Evolutionary conservation across 2,888 invertebrate genomes (phyloP), one percentile per base, ranked within the genome.

Genomic region (Sinohyriopsis cumingii): DNA sequence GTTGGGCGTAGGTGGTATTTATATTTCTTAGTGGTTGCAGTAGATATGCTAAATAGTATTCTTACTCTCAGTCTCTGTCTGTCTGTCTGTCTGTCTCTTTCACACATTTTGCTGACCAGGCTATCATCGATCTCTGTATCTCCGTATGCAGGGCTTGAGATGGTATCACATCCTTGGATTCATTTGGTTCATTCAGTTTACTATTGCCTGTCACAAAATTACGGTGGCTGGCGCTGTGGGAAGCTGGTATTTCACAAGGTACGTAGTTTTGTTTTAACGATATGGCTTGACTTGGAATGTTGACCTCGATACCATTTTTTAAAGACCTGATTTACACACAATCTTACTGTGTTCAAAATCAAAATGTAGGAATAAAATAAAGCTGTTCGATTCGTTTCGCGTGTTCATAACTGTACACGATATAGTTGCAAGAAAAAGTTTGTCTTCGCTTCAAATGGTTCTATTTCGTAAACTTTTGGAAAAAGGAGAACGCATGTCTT

Each of bases 181-280:
- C 22, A 93, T 98, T 75, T 98, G 97, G 97, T 94, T 94, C 19
- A 94, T 95, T 15, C 97, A 97, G 91, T 97, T 97, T 87, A 95
- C 97, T 77, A 93, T 95, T 84, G 96, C 95, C 5, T 96, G 97
- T 86, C 97, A 98, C 89, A 95, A 95, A 88, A 95, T 97, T 93
- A 94, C 96, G 1, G 94, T 97, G 75, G 95, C 97, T 18, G 96
- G 97, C 19, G 94, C 97, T 25, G 96, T 97, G 5, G 95, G 96
- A 0, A 94, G 94, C 84, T 98, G 97, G 97, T 97, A 96, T 89
- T 98, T 98, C 86, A 91, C 92, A 83, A 93, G 94, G 95, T 94
- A 65, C 62, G 73, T 59, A 1, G 24, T 45, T 19, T 5, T 24
- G 19, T 28, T 53, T 22, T 45, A 55, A 22, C 12, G 55, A 1